Evolutionary conservation across 1,140 invertebrate genomes (phyloP), one percentile per base, ranked within the genome.

Genomic region (Euura saliciscinereae): DNA sequence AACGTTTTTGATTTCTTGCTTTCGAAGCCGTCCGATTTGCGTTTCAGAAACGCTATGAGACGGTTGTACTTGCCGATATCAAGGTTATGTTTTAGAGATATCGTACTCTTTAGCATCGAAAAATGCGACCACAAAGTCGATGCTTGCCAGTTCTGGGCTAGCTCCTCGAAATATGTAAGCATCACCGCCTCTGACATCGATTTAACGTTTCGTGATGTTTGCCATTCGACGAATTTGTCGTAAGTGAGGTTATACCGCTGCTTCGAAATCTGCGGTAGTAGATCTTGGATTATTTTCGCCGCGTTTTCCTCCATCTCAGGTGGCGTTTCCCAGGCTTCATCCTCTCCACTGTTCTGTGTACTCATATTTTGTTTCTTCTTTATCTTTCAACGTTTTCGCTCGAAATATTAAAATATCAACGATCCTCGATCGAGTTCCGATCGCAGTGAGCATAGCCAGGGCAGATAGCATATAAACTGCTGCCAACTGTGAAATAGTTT

Each of bases 111-210:
- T 0, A 72, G 71, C 71, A 72, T 72, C 4, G 71, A 72, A 44
- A 43, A 72, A 44, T n/a, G 42, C 7, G 71, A 66, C 71, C 71
- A 72, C 45, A 72, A 68, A 11, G 66, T 67, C 45, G 69, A 71
- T 3, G 66, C 4, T 64, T 45, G 8, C 43, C 2, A 71, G 45
- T 44, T 71, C 69, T 71, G 69, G 8, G 69, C 43, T 8, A 72
- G 43, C 51, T 72, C 71, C 2, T 46, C 11, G 8, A 72, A 72
- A 68, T 72, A 67, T 6, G 71, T 43, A n/a, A 72, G 4, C 66
- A 72, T 68, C 13, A 72, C 51, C 2, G 65, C 44, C 43, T 72
- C 66, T 4, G 71, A 72, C n/a, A 59, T 72, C 5, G 11, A 5
- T 67, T 67, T 67, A 2, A 45, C 67, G 64, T 43, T 45, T n/a